A percentile compares a stretch with the other conserved stretches of the same genome.
phyloP scores from a whole-genome alignment of 2,888 invertebrate genomes.

The Pasiphila rectangulata region DNA sequence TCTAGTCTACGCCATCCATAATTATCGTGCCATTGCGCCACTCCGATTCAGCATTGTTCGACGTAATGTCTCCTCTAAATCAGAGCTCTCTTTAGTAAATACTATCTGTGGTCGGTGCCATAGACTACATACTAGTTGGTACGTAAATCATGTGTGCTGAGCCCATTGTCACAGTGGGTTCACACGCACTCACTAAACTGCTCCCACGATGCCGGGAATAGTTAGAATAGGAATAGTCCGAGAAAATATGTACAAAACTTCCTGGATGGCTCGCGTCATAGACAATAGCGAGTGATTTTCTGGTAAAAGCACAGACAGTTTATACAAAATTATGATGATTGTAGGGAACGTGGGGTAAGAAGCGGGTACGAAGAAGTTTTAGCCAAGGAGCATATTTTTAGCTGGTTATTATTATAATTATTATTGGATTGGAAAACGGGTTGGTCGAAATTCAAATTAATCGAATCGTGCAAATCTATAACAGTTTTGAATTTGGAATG shows the following conservation, averaged over 20 bases:
- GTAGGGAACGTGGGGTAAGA: no score
- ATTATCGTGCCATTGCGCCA: slow-evolving; percentile 65
- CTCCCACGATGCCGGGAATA: slow-evolving; percentile 60
- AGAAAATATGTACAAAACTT: slow-evolving; percentile 24
- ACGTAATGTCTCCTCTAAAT: slow-evolving; percentile 73
- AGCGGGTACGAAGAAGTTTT: no score
- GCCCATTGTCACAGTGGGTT: slow-evolving; percentile 66
- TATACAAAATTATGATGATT: no score
- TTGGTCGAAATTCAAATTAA: no score
- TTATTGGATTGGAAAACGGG: no score
- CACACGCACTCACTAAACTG: slow-evolving; percentile 73
- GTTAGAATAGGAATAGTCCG: slow-evolving; percentile 26
- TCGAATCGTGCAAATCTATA: no score
- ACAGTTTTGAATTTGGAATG: no score
- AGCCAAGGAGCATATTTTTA: no score
- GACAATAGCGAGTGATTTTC: background rate
- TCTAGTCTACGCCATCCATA: slow-evolving; percentile 46
- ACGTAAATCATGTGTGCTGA: slow-evolving; percentile 57
- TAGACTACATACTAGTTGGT: slow-evolving; percentile 9
- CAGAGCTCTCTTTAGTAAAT: slow-evolving; percentile 50
- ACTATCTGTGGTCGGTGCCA: slow-evolving; percentile 9
- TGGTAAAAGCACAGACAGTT: no score
- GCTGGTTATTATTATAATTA: no score
- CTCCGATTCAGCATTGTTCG: slow-evolving; percentile 67
- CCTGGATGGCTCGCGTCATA: slow-evolving; percentile 19